Conservation (phyloP, 2,797 vertebrate genomes). For the Cottoperca gobio region DNA sequence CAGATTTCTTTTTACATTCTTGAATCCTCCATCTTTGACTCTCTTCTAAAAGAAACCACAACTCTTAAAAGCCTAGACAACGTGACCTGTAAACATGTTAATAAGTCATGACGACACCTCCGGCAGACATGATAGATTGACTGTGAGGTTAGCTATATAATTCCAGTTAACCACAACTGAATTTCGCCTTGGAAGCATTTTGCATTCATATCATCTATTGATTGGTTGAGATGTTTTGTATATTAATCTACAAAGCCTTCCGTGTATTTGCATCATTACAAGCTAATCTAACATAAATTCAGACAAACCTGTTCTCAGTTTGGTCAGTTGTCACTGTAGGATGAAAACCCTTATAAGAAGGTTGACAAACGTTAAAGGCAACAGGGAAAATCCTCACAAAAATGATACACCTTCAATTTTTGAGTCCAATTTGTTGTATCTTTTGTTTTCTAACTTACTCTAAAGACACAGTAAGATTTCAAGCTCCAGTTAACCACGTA, state of each 20-base stretch:
- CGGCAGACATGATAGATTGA: background rate
- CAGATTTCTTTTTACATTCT: slow-evolving; percentile 45
- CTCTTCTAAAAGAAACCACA: background rate
- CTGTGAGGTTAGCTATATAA: background rate
- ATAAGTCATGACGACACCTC: slow-evolving; percentile 4
- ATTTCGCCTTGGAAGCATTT: background rate
- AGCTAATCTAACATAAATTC: background rate
- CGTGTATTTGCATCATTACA: background rate
- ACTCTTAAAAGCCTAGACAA: background rate
- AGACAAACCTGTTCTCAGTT: background rate
- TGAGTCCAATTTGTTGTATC: background rate
- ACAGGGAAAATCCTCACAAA: background rate
- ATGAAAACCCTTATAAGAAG: background rate
- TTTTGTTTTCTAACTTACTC: background rate
- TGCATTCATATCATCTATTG: no score
- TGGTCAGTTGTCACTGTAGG: background rate
- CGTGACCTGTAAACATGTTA: background rate
- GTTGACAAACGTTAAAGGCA: background rate
- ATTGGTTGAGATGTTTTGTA: no score
- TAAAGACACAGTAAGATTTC: background rate
- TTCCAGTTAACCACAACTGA: slow-evolving; percentile 3
- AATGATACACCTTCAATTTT: background rate
- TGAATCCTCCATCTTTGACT: slow-evolving; percentile 20
- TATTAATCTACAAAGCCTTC: no score
- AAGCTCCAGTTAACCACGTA: background rate